Evolutionary conservation across 1,140 invertebrate species (phyloP).

Genomic region (Mercenaria mercenaria): DNA sequence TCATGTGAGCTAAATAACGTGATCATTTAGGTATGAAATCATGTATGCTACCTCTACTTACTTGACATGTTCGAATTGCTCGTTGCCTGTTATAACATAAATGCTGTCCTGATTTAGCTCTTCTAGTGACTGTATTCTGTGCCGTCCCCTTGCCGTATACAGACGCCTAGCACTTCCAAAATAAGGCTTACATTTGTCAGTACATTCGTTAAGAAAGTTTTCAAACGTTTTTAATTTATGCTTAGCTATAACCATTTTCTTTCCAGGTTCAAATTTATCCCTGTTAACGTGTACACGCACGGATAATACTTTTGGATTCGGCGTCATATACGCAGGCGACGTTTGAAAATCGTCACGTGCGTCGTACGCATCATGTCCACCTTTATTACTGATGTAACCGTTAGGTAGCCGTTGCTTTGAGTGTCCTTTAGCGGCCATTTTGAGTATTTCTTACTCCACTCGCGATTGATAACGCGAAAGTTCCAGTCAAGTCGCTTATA

Average conservation of each 20-base stretch:
- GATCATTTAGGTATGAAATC: no score
- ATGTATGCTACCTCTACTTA: no score
- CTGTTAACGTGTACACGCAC: conserved; percentile 38
- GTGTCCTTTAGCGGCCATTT: conserved; percentile 20
- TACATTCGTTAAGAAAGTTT: conserved; percentile 42
- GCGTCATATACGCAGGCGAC: neutral
- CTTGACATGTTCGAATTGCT: neutral
- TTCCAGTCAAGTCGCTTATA: neutral
- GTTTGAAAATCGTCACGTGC: neutral
- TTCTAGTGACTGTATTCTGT: neutral
- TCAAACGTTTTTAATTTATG: conserved; percentile 51
- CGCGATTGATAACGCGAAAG: neutral
- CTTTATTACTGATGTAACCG: conserved; percentile 38
- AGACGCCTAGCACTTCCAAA: neutral
- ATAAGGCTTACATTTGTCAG: conserved; percentile 15
- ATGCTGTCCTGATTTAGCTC: neutral
- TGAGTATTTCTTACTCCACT: neutral
- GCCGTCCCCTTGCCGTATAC: conserved; percentile 12
- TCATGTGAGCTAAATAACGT: no score
- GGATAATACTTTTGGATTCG: neutral
- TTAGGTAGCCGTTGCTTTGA: conserved; percentile 23
- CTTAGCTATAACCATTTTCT: neutral
- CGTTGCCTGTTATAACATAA: conserved; percentile 40
- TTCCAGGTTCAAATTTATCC: conserved; percentile 28
- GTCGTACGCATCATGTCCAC: neutral